A percentile compares a stretch with the other conserved stretches of the same genome.
phyloP scores from a whole-genome alignment of 2,888 invertebrate species.

The Pecten maximus region DNA sequence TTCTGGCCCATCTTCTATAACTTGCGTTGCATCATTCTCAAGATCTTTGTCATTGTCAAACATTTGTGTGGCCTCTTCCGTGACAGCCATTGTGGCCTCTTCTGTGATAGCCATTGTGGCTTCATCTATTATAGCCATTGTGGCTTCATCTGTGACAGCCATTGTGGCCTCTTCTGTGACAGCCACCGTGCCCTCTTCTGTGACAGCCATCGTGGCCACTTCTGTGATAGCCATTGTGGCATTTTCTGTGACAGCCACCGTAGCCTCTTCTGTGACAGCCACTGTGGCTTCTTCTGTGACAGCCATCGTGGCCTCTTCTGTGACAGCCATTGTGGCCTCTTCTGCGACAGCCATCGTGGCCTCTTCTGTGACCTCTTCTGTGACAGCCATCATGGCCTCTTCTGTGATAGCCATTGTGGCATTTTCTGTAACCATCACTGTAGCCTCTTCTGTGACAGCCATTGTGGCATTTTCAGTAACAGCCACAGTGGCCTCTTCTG shows the following conservation, averaged over 20 bases:
- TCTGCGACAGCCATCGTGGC: conserved; percentile 39
- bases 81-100: conserved; percentile 36
- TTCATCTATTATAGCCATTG: conserved; percentile 39
- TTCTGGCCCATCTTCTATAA: neutral
- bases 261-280: conserved; percentile 38
- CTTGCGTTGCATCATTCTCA: neutral
- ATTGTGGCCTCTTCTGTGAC: conserved; percentile 41
- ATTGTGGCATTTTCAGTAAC: conserved; percentile 49
- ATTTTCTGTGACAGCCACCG: conserved; percentile 46
- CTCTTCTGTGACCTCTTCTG: conserved; percentile 21
- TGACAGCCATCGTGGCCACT: conserved; percentile 35
- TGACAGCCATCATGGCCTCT: conserved; percentile 30
- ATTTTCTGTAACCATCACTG: conserved; percentile 40
- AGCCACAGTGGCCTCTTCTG: neutral
- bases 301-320: conserved; percentile 37
- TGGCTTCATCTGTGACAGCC: conserved; percentile 36
- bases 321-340: conserved; percentile 45
- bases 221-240: conserved; percentile 45
- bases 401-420: conserved; percentile 43
- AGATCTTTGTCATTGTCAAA: neutral
- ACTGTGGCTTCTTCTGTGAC: conserved; percentile 40
- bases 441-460: conserved; percentile 41
- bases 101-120: conserved; percentile 44
- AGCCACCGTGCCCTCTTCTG: conserved; percentile 40
- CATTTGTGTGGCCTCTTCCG: conserved; percentile 38